These are phyloP conservation scores for Chloropsis hardwickii DNA, from an alignment of 2,113 vertebrate species.

Conservation along the genomic window DNA sequence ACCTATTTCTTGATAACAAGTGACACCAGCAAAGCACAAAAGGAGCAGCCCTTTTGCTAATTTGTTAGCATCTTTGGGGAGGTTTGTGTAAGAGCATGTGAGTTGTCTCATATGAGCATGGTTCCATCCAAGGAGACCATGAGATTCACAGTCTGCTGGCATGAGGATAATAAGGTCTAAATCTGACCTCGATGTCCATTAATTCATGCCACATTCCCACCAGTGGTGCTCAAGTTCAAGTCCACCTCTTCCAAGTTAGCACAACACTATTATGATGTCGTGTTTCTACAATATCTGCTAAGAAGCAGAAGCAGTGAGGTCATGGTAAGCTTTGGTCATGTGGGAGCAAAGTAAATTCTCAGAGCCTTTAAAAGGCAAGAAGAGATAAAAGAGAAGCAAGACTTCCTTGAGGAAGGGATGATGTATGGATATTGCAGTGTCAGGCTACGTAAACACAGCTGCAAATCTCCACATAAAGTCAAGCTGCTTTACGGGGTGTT, in stretches of 20 bases:
- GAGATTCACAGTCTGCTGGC: background rate
- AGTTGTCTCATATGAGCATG: background rate
- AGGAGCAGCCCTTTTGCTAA: background rate
- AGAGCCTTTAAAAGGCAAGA: conserved; percentile 15
- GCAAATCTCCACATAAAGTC: conserved; percentile 33
- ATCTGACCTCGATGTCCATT: background rate
- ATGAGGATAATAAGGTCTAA: background rate
- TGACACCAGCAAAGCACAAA: background rate
- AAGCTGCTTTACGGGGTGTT: conserved; percentile 51
- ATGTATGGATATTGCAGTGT: conserved; percentile 1
- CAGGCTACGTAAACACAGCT: conserved; percentile 42
- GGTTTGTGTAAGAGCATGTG: background rate
- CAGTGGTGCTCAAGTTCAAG: background rate
- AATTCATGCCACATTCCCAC: background rate
- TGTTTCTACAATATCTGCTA: conserved; percentile 22
- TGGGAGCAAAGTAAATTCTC: background rate
- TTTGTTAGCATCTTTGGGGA: background rate
- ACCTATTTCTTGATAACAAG: background rate
- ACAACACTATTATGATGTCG: background rate
- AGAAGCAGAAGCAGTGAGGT: background rate
- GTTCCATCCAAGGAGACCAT: background rate
- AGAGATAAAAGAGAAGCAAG: conserved; percentile 17
- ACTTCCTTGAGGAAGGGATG: background rate
- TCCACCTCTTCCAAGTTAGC: background rate
- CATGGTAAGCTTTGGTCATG: background rate